phyloP scores from a whole-genome alignment of 2,888 invertebrate genomes.

The Heliconius aoede region DNA sequence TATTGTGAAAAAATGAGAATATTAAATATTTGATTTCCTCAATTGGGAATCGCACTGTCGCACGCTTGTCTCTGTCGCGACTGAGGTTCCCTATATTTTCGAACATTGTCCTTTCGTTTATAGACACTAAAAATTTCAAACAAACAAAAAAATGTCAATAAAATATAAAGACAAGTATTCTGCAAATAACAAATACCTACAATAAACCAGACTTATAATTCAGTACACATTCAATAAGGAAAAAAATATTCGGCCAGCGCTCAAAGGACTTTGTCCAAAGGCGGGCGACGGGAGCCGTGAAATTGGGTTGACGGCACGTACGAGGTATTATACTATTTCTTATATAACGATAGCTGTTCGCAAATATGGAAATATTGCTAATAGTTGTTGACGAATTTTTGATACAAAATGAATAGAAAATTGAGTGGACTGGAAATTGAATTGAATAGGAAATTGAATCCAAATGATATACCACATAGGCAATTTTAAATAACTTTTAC shows the following conservation, averaged over 20 bases:
- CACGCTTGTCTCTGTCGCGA: no score
- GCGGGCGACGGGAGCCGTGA: constrained; percentile 50
- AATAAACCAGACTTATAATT: constrained; percentile 32
- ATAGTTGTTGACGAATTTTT: constrained; percentile 27
- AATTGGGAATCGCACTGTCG: no score
- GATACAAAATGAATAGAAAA: constrained; percentile 15
- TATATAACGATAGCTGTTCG: constrained; percentile 36
- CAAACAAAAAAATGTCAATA: constrained; percentile 2
- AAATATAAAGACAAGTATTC: constrained; percentile 6
- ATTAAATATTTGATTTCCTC: background rate
- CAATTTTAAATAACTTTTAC: no score
- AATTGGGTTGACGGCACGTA: constrained; percentile 53
- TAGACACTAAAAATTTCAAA: background rate
- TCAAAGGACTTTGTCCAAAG: constrained; percentile 51
- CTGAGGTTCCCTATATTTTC: no score
- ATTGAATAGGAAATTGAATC: no score
- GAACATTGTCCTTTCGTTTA: no score
- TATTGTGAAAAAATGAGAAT: background rate
- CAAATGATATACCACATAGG: no score
- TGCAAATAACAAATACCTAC: constrained; percentile 10
- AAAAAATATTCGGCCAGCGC: constrained; percentile 39
- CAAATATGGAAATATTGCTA: constrained; percentile 34
- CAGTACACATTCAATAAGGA: constrained; percentile 44
- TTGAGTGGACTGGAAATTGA: no score
- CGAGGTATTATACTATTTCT: constrained; percentile 45